Evolutionary conservation across 2,888 invertebrate genomes (phyloP).

Genomic region (Archips crataeganus): DNA sequence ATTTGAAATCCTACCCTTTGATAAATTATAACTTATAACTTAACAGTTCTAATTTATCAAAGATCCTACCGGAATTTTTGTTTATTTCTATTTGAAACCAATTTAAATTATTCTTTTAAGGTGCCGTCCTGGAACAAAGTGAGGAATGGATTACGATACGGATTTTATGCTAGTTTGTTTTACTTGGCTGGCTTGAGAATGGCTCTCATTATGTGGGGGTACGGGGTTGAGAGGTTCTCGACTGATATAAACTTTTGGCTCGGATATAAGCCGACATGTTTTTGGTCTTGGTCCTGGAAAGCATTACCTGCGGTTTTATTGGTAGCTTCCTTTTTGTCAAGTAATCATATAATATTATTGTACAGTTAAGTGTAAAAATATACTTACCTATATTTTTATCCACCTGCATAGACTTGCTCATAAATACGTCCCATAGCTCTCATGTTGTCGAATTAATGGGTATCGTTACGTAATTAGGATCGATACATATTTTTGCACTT

Average conservation of each 20-base stretch:
- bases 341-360: not conserved
- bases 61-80: no score
- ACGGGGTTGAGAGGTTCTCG: slow-evolving; percentile 66
- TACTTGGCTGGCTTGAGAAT: slow-evolving; percentile 65
- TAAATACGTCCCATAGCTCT: no score
- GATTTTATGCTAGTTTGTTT: slow-evolving; percentile 55
- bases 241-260: slow-evolving; percentile 75
- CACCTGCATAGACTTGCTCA: no score
- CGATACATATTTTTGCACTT: no score
- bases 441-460: no score
- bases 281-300: slow-evolving; percentile 67
- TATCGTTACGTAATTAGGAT: no score
- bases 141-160: slow-evolving; percentile 50
- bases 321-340: slow-evolving; percentile 49
- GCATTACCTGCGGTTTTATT: slow-evolving; percentile 60
- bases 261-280: slow-evolving; percentile 70
- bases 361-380: no score
- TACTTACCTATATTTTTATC: no score
- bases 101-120: slow-evolving; percentile 48
- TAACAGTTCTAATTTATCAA: no score
- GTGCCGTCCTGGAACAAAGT: slow-evolving; percentile 45
- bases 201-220: slow-evolving; percentile 71
- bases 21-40: no score
- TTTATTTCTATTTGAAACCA: not conserved
- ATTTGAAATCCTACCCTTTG: no score